Percentiles rank a stretch among this genome's conserved stretches.
Conservation (phyloP, 1,140 invertebrate genomes). For the Orchestia grillus region DNA sequence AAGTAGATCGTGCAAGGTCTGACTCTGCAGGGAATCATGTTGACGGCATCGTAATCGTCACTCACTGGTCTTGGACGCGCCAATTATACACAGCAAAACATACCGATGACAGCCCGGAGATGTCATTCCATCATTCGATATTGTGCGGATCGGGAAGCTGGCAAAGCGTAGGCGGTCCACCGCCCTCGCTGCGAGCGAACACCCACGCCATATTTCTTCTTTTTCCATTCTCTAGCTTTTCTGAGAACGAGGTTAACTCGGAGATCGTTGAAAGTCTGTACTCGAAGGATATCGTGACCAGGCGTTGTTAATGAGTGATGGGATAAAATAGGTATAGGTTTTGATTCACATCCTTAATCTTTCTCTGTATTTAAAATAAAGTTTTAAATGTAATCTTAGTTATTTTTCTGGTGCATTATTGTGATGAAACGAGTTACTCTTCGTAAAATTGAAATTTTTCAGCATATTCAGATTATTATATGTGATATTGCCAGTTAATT, state of each 20-base stretch:
- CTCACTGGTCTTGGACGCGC: background rate
- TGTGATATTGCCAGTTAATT: no score
- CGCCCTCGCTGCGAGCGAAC: background rate
- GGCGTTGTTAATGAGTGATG: background rate
- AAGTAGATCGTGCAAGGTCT: background rate
- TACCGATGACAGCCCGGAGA: background rate
- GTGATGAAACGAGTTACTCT: no score
- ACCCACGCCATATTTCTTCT: background rate
- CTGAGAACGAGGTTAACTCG: background rate
- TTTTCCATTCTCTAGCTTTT: background rate
- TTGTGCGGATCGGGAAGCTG: background rate
- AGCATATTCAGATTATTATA: no score
- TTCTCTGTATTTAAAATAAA: no score
- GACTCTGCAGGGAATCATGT: background rate
- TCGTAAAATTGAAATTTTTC: no score
- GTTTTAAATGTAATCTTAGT: no score
- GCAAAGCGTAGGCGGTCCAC: background rate
- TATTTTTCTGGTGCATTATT: no score
- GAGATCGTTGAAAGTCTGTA: background rate
- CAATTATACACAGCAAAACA: background rate
- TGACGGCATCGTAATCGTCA: background rate
- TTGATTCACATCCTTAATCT: no score
- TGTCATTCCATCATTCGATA: background rate
- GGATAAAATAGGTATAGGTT: no score
- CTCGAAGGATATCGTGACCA: background rate